Evolutionary conservation across 2,888 invertebrate genomes (phyloP).

Genomic region (Erynnis tages): DNA sequence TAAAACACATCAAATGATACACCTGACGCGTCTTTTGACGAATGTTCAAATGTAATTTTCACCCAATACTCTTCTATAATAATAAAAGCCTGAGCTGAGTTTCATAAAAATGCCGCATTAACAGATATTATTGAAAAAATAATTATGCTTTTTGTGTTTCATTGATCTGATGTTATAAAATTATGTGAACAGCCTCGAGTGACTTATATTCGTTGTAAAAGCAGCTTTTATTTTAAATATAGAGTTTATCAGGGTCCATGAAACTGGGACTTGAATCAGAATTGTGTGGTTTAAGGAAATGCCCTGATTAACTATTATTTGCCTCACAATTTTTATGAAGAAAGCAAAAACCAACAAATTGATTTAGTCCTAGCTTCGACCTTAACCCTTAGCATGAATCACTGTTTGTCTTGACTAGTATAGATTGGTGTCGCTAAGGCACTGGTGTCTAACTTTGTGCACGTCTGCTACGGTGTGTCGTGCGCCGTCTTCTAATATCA

Average conservation of each 20-base stretch:
- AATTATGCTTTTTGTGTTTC: slow-evolving; percentile 72
- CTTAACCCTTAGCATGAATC: slow-evolving; percentile 69
- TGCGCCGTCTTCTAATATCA: slow-evolving; percentile 49
- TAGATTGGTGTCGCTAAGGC: slow-evolving; percentile 51
- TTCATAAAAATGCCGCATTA: slow-evolving; percentile 73
- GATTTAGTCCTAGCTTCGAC: slow-evolving; percentile 56
- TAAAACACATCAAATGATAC: slow-evolving; percentile 56
- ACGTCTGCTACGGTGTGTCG: slow-evolving; percentile 53
- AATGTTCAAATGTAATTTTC: slow-evolving; percentile 78
- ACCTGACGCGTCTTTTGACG: slow-evolving; percentile 61
- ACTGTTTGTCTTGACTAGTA: slow-evolving; percentile 64
- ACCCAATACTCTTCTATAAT: slow-evolving; percentile 77
- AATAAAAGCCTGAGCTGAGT: slow-evolving; percentile 69
- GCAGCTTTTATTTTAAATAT: slow-evolving; percentile 43
- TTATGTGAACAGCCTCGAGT: slow-evolving; percentile 61
- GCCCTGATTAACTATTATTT: no score
- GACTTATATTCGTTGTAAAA: slow-evolving; percentile 35
- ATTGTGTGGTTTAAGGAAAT: slow-evolving; percentile 21
- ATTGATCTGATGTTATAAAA: slow-evolving; percentile 54
- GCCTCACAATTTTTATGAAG: neutral
- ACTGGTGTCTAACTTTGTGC: slow-evolving; percentile 63
- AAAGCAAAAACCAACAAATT: slow-evolving; percentile 11
- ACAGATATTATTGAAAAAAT: slow-evolving; percentile 54
- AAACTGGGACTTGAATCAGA: slow-evolving; percentile 53
- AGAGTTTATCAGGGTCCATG: slow-evolving; percentile 44